Evolutionary conservation across 2,113 vertebrate species (phyloP).

Genomic region (Archilochus colubris): DNA sequence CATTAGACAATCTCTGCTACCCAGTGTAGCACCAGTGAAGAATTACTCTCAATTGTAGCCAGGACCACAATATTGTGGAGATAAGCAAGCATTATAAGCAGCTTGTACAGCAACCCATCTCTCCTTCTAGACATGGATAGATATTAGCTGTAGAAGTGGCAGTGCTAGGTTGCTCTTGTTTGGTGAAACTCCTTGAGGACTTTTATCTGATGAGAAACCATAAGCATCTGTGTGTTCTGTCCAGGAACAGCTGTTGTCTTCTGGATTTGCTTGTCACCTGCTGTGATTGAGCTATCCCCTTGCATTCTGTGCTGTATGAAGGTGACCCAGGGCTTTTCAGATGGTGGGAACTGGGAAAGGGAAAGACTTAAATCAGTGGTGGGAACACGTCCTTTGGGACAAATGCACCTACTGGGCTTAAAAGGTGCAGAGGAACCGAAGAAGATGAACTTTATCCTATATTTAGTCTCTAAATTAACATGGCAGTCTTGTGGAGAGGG

Average conservation of each 20-base stretch:
- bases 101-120: not conserved
- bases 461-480: not conserved
- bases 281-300: not conserved
- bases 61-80: not conserved
- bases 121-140: not conserved
- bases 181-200: not conserved
- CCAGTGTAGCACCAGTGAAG: not conserved
- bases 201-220: not conserved
- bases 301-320: not conserved
- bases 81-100: not conserved
- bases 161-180: not conserved
- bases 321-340: not conserved
- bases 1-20: not conserved
- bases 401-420: not conserved
- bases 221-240: not conserved
- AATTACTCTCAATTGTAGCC: not conserved
- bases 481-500: accelerated
- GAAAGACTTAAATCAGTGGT: not conserved
- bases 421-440: not conserved
- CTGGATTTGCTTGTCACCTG: not conserved
- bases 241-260: not conserved
- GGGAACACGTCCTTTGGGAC: not conserved
- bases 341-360: not conserved
- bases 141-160: not conserved
- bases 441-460: not conserved